phyloP scores from a whole-genome alignment of 2,113 vertebrate genomes.

The Odocoileus hemionus region DNA sequence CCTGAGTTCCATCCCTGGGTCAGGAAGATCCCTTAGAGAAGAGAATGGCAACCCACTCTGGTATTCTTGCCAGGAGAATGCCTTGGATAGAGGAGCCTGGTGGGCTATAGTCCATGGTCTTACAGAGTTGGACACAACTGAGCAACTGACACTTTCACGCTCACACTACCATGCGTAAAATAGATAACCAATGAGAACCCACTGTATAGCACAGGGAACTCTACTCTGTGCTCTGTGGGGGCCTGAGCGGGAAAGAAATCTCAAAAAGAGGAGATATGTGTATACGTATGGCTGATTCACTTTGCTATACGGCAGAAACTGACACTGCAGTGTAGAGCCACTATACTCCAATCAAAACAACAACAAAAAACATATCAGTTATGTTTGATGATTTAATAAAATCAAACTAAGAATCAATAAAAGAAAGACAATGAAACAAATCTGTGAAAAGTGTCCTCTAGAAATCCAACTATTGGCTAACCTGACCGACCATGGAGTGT shows the following conservation, averaged over 20 bases:
- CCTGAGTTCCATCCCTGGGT: background rate
- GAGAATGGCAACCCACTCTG: background rate
- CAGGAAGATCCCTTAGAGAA: background rate
- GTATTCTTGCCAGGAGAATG: background rate
- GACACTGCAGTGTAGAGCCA: background rate
- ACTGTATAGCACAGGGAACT: background rate
- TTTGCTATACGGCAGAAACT: background rate
- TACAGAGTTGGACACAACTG: background rate
- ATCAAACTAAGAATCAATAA: background rate
- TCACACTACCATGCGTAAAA: background rate
- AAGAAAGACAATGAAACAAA: background rate
- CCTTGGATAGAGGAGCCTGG: background rate
- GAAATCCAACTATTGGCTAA: background rate
- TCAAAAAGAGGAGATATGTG: background rate
- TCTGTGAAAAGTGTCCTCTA: background rate
- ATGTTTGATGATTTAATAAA: background rate
- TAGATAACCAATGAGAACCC: background rate
- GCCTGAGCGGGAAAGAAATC: background rate
- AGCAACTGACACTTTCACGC: background rate
- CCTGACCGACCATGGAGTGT: background rate
- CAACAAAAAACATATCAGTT: background rate
- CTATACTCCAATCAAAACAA: background rate
- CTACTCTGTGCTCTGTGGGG: background rate
- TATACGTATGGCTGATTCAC: background rate
- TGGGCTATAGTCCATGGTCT: background rate